Evolutionary conservation across 23 tunicate genomes (phyloP).

Genomic region (Trididemnum clinides): DNA sequence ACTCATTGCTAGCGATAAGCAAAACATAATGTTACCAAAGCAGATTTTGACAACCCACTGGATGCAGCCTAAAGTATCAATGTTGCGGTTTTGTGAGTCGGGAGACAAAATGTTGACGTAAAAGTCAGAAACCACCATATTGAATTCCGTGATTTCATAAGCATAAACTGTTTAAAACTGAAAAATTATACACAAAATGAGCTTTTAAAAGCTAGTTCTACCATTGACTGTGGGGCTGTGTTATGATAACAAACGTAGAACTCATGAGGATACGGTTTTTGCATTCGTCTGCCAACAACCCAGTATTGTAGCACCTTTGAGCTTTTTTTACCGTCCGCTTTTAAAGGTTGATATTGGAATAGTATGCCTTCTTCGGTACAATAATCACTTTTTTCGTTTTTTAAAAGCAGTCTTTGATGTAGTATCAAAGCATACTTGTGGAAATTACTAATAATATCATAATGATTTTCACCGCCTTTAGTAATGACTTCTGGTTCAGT

Average conservation of each 20-base stretch:
- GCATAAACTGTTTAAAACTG: too few relatives aligned
- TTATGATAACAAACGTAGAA: conserved; percentile 60
- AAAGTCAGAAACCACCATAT: too few relatives aligned
- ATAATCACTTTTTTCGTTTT: neutral
- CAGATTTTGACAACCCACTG: too few relatives aligned
- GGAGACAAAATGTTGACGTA: too few relatives aligned
- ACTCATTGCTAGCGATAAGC: too few relatives aligned
- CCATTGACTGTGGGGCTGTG: conserved; percentile 50
- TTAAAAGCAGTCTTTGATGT: conserved; percentile 33
- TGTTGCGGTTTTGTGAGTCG: too few relatives aligned
- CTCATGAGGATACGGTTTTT: conserved; percentile 26
- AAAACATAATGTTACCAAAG: too few relatives aligned
- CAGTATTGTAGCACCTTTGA: conserved; percentile 55
- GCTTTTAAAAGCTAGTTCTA: conserved; percentile 54
- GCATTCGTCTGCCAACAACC: conserved; percentile 48
- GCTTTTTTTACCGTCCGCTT: conserved; percentile 1
- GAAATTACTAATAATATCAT: conserved; percentile 37
- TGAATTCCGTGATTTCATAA: too few relatives aligned
- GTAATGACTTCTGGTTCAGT: conserved; percentile 14
- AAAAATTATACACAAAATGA: neutral
- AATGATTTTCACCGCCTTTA: conserved; percentile 1
- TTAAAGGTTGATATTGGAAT: conserved; percentile 35
- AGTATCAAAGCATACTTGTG: conserved; percentile 24
- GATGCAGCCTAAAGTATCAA: too few relatives aligned
- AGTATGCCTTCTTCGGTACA: conserved; percentile 63